These are phyloP conservation scores for Tanypteryx hageni DNA, from an alignment of 2,888 invertebrate genomes.

Conservation along the genomic window DNA sequence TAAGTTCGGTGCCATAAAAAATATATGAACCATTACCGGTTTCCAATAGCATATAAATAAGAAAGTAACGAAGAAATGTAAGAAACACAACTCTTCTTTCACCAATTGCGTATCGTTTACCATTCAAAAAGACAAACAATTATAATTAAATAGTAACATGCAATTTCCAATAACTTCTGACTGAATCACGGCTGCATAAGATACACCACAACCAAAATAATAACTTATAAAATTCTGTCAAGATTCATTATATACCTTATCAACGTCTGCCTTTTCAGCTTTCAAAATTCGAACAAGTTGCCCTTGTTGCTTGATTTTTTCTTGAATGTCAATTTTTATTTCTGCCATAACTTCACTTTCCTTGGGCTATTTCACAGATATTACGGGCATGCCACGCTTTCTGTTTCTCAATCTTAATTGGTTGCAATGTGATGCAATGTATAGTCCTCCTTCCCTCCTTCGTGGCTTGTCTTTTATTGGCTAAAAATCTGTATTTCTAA, in stretches of 20 bases:
- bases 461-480: background rate
- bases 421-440: too few relatives aligned
- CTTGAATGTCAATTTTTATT: constrained; percentile 76
- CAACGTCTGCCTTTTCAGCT: constrained; percentile 85
- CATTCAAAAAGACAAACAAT: background rate
- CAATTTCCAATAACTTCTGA: background rate
- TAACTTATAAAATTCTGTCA: background rate
- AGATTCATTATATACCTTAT: constrained; percentile 79
- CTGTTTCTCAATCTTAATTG: constrained; percentile 2
- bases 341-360: constrained; percentile 67
- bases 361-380: background rate
- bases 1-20: background rate
- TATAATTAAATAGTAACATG: background rate
- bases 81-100: background rate
- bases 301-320: constrained; percentile 84
- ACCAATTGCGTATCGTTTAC: background rate
- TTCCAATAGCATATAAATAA: background rate
- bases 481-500: background rate
- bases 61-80: background rate
- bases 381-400: background rate
- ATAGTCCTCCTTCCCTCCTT: too few relatives aligned
- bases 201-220: background rate
- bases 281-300: constrained; percentile 90
- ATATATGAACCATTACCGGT: background rate
- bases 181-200: background rate